Evolutionary conservation across 2,888 invertebrate genomes (phyloP), one percentile per base, ranked within the genome.

Genomic region (Junonia oenone): DNA sequence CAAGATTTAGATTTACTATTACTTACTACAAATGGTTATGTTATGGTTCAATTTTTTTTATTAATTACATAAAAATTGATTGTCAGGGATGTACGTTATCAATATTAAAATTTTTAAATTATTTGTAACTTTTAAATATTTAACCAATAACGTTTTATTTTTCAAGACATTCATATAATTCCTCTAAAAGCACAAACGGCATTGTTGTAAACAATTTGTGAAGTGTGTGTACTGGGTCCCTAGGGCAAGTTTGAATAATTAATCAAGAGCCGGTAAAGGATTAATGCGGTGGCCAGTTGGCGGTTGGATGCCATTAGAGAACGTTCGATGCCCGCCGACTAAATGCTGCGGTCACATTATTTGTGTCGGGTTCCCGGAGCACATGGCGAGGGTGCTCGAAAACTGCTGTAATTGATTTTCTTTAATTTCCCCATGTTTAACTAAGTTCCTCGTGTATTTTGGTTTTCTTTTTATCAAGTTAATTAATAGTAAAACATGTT

Each of bases 231-330:
- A 70, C 70, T 62, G 59, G 56, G 68, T 72, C 79, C 79, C 72
- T 70, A 66, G 75, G 77, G 78, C 71, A 82, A 87, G 75, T 87
- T 88, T 83, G 84, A 88, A 88, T 86, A 88, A 89, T 89, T 89
- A 89, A 88, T 88, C 88, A 86, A 85, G 80, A 78, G 83, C 76
- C 78, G 75, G 83, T 81, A 86, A 87, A 86, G 89, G 89, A 89
- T 89, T 89, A 88, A 86, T 85, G 87, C 76, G 81, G 86, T 81
- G 88, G 87, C 80, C 88, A 86, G 87, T 85, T 82, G 85, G 88
- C 78, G 88, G 88, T 84, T 72, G 81, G 77, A 83, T 83, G 79
- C 86, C 85, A 87, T 89, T 88, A 87, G 82, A 82, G 82, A 79
- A 75, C 81, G 80, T 79, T 83, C 84, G 81, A 84, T 81, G 81